Base-by-base conservation (phyloP, 2,888 invertebrate species). In the Ecdyonurus torrentis region DNA sequence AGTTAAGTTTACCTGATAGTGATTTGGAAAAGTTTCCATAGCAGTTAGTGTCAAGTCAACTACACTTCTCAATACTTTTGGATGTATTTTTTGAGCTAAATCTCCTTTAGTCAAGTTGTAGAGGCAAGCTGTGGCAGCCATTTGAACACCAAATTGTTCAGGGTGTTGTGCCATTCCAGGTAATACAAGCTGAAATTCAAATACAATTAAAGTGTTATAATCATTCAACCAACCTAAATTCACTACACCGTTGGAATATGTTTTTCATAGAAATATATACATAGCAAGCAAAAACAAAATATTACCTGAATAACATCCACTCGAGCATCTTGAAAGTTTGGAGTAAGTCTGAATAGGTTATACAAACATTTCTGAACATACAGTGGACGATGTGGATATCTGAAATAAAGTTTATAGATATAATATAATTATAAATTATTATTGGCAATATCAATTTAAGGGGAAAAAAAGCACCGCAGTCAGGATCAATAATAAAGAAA, bases 61-160 rank as follows among this genome's bases (percentile, higher is more conserved):
- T 59, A 84, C 82, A 69, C 78, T 76, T 66, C 79, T 78, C 61
- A 87, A 75, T 66, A 81, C 74, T 19, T 76, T 76, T 0, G 85
- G 83, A 71, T 86, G 86, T 64, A 86, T 80, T 69, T 79, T 79
- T 64, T 79, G 77, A 0, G 83, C 82, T 7, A 84, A 71, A 67
- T 83, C 83, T 22, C 82, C 82, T 69, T 83, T 81, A 0, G 85
- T 84, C 61, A 87, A 77, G 73, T 86, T 87, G 71, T 87, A 87
- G 22, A 87, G 76, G 71, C 86, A 87, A 20, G 87, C 87, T 2
- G 87, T 87, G 18, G 84, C 85, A 18, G 86, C 85, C 81, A 87
- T 83, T 73, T 86, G 86, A 22, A 87, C 83, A 19, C 82, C 81
- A 67, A 84, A 80, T 67, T 78, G 77, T 59, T 75, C 74, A 2